These are phyloP conservation scores for Eurypyga helias DNA, from an alignment of 2,113 vertebrate species.

Conservation along the genomic window DNA sequence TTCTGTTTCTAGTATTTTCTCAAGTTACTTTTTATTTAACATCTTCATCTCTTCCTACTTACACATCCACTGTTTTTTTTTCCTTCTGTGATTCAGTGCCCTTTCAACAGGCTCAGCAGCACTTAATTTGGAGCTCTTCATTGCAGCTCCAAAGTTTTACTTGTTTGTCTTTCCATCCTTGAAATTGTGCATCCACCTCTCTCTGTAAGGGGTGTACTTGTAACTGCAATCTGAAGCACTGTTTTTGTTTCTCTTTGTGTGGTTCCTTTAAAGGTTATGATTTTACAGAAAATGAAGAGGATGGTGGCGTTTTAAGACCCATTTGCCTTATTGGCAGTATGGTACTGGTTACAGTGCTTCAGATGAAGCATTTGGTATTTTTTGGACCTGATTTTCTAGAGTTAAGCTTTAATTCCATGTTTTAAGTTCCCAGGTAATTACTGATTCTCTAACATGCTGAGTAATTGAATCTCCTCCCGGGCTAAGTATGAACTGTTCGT, in stretches of 20 bases:
- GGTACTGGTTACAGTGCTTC: neutral
- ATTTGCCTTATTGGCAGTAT: neutral
- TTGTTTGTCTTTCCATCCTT: neutral
- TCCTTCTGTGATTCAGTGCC: neutral
- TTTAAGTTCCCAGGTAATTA: neutral
- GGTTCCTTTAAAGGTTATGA: neutral
- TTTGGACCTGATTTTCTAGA: neutral
- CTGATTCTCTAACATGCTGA: neutral
- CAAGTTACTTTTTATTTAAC: neutral
- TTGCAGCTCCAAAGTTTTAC: neutral
- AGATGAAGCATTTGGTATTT: neutral
- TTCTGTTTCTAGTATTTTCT: neutral
- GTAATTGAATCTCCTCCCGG: neutral
- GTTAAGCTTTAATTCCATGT: neutral
- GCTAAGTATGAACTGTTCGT: neutral
- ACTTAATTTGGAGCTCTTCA: neutral
- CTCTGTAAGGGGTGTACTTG: rapidly evolving
- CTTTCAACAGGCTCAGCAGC: neutral
- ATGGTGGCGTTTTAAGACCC: neutral
- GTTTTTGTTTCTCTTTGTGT: neutral
- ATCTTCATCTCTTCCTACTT: neutral
- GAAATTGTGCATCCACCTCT: neutral
- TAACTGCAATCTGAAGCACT: neutral
- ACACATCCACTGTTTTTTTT: neutral
- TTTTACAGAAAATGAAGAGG: neutral